A percentile compares a stretch with the other conserved stretches of the same genome.
These are phyloP conservation scores for Sphaerophoria taeniata DNA, from an alignment of 2,888 invertebrate species.

Conservation along the genomic window DNA sequence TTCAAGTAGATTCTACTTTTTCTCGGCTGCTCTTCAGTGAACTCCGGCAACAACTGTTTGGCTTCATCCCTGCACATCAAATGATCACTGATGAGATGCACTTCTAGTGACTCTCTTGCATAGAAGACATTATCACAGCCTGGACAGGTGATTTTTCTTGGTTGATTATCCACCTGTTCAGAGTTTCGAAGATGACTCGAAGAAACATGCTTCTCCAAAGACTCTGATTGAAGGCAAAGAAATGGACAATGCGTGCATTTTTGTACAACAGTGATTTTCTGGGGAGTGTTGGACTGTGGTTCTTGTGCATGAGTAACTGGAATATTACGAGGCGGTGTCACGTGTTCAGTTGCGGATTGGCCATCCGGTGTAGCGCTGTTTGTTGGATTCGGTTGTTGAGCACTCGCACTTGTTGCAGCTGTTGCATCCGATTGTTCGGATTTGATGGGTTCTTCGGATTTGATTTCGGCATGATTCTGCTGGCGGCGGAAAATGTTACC, in stretches of 20 bases:
- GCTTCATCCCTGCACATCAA: constrained; percentile 86
- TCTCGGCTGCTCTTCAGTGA: constrained; percentile 65
- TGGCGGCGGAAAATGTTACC: constrained; percentile 79
- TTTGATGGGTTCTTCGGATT: constrained; percentile 82
- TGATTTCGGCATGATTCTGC: constrained; percentile 80
- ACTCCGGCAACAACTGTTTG: constrained; percentile 83
- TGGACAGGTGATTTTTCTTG: constrained; percentile 85
- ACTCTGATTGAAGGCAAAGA: constrained; percentile 77
- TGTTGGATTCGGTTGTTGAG: constrained; percentile 45
- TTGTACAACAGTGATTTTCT: constrained; percentile 63
- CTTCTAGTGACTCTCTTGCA: constrained; percentile 85
- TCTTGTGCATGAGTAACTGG: constrained; percentile 1
- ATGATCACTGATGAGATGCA: constrained; percentile 88
- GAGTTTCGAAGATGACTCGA: constrained; percentile 49
- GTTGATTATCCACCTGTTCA: constrained; percentile 9
- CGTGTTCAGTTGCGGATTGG: constrained; percentile 24
- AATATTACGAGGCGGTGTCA: constrained; percentile 34
- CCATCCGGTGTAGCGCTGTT: constrained; percentile 43
- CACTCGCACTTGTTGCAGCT: constrained; percentile 11
- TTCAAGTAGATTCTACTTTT: constrained; percentile 81
- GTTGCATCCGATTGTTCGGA: constrained; percentile 77
- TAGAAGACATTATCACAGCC: constrained; percentile 88
- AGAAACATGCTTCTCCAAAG: constrained; percentile 75
- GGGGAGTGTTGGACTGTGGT: constrained; percentile 10
- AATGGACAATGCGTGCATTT: constrained; percentile 80